Evolutionary conservation across 2,113 vertebrate genomes (phyloP).

Genomic region (Sinocyclocheilus maitianheensis): DNA sequence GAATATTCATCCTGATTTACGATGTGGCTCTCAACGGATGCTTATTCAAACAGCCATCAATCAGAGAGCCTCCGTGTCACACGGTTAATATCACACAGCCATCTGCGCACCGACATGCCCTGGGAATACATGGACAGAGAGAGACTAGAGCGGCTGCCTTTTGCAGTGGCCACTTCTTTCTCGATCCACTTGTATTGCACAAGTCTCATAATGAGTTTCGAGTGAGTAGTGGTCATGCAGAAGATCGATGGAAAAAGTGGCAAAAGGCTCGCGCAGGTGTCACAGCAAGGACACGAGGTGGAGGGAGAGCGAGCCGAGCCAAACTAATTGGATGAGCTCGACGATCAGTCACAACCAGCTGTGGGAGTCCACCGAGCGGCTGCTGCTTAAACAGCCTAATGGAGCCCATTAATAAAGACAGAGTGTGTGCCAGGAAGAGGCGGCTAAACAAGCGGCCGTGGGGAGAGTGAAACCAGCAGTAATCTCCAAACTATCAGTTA

Average conservation of each 20-base stretch:
- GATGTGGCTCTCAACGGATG: conserved; percentile 37
- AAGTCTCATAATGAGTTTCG: conserved; percentile 46
- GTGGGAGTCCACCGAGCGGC: conserved; percentile 54
- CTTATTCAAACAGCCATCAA: conserved; percentile 37
- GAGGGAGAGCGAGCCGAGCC: conserved; percentile 27
- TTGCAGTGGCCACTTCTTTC: not conserved
- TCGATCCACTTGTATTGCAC: not conserved
- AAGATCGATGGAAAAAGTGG: conserved; percentile 42
- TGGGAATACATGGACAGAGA: not conserved
- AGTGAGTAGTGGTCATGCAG: conserved; percentile 23
- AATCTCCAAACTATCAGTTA: conserved; percentile 23
- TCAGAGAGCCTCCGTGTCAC: conserved; percentile 1
- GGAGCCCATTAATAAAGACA: conserved; percentile 69
- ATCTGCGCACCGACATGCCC: conserved; percentile 22
- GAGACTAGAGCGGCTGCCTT: not conserved
- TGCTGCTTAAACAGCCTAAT: conserved; percentile 66
- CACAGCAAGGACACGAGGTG: conserved; percentile 52
- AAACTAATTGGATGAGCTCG: conserved; percentile 57
- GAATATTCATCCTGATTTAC: conserved; percentile 49
- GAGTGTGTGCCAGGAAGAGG: conserved; percentile 52
- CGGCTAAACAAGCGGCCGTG: conserved; percentile 45
- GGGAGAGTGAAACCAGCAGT: conserved; percentile 10
- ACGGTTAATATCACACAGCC: conserved; percentile 23
- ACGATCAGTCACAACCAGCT: conserved; percentile 60
- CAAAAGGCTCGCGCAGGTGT: conserved; percentile 43